These are phyloP conservation scores for Sphaeramia orbicularis DNA, from an alignment of 2,797 vertebrate species.

Conservation along the genomic window DNA sequence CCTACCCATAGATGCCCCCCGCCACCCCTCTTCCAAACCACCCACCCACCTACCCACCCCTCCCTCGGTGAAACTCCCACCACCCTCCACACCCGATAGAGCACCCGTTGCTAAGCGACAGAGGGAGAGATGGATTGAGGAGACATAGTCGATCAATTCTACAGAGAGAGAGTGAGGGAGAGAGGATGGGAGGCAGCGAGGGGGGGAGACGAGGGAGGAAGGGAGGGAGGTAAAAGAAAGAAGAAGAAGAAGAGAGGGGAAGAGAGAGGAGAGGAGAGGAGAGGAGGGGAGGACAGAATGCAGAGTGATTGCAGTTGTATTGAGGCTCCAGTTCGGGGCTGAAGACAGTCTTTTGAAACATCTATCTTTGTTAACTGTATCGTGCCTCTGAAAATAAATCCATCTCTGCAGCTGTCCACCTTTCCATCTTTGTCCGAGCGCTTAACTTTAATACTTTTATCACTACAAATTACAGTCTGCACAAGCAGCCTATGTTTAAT, in stretches of 20 bases:
- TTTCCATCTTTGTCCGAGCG: constrained; percentile 73
- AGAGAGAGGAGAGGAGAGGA: constrained; percentile 57
- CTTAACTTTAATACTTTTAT: constrained; percentile 75
- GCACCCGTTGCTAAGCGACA: constrained; percentile 90
- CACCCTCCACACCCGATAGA: constrained; percentile 87
- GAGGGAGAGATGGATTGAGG: constrained; percentile 89
- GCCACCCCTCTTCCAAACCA: constrained; percentile 51
- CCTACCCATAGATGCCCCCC: constrained; percentile 48
- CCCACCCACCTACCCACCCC: constrained; percentile 50
- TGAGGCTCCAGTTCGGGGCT: constrained; percentile 69
- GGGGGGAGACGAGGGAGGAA: constrained; percentile 34
- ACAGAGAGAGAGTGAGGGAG: constrained; percentile 80
- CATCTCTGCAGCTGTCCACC: constrained; percentile 75
- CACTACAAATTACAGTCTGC: constrained; percentile 73
- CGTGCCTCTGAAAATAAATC: constrained; percentile 75
- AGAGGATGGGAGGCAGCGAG: constrained; percentile 28
- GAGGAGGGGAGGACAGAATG: constrained; percentile 75
- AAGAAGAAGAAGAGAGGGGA: constrained; percentile 41
- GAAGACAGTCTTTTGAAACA: constrained; percentile 77
- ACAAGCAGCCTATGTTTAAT: constrained; percentile 72
- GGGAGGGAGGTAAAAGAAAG: constrained; percentile 34
- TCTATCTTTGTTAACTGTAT: constrained; percentile 81
- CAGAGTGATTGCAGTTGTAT: constrained; percentile 78
- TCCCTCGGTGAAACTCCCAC: constrained; percentile 78
- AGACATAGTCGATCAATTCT: constrained; percentile 90